Percentiles rank a stretch among this genome's conserved stretches.
phyloP scores from a whole-genome alignment of 2,113 vertebrate genomes.

The Prochilodus magdalenae region DNA sequence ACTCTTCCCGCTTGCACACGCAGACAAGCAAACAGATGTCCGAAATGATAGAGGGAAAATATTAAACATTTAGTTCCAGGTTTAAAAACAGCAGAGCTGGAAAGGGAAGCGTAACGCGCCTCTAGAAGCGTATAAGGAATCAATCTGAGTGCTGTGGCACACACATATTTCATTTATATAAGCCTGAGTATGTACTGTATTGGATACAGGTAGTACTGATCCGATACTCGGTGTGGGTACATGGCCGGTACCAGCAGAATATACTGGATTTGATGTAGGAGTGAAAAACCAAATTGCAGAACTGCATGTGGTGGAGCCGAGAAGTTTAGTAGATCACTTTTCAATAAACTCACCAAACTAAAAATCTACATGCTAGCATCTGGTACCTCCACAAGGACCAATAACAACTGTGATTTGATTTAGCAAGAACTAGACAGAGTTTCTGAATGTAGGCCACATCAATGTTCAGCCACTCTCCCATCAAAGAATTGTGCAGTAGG shows the following conservation, averaged over 20 bases:
- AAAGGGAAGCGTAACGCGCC: slow-evolving; percentile 16
- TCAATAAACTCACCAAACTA: too few relatives aligned
- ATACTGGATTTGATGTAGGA: not conserved
- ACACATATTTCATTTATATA: slow-evolving; percentile 3
- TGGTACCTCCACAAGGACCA: too few relatives aligned
- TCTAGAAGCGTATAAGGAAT: slow-evolving; percentile 1
- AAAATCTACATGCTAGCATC: too few relatives aligned
- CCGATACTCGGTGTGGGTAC: not conserved
- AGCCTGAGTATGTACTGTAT: slow-evolving; percentile 7
- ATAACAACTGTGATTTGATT: too few relatives aligned
- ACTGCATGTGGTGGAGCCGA: too few relatives aligned
- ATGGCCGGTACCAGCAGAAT: not conserved
- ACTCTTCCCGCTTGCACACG: not conserved
- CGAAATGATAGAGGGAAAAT: slow-evolving; percentile 19
- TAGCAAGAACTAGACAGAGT: too few relatives aligned
- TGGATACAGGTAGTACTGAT: not conserved
- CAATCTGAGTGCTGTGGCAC: not conserved
- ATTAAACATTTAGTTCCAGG: slow-evolving; percentile 33
- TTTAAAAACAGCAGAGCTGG: slow-evolving; percentile 26
- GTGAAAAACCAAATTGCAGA: not conserved
- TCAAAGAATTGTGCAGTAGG: too few relatives aligned
- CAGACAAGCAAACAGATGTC: slow-evolving; percentile 31
- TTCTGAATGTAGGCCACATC: too few relatives aligned
- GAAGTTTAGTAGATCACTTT: too few relatives aligned
- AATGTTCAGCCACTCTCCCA: too few relatives aligned